Evolutionary conservation across 1,140 invertebrate genomes (phyloP).

Genomic region (Brachionus koreanus): DNA sequence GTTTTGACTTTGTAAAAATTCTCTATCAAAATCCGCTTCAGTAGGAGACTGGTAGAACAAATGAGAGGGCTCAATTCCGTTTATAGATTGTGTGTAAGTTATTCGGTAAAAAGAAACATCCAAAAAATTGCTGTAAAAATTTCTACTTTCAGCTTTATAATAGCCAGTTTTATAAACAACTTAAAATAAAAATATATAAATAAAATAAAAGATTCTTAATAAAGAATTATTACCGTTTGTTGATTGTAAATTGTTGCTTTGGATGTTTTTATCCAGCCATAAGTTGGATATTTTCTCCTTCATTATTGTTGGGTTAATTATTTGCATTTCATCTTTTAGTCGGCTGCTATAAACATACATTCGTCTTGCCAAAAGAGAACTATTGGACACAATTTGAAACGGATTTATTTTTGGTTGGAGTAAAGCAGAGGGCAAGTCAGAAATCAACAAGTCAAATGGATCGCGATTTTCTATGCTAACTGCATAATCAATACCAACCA

Average conservation of each 20-base stretch:
- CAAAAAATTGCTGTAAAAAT: slow-evolving; percentile 28
- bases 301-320: not conserved
- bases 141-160: slow-evolving; percentile 4
- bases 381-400: not conserved
- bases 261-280: not conserved
- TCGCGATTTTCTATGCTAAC: not conserved
- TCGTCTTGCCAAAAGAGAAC: not conserved
- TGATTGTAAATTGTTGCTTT: slow-evolving; percentile 5
- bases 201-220: not conserved
- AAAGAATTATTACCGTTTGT: not conserved
- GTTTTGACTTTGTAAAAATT: not conserved
- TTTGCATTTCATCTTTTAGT: not conserved
- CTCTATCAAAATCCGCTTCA: not conserved
- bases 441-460: not conserved
- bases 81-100: slow-evolving; percentile 2
- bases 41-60: slow-evolving; percentile 8
- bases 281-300: slow-evolving; percentile 11
- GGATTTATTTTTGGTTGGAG: not conserved
- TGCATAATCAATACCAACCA: not conserved
- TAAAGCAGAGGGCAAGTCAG: not conserved
- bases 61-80: slow-evolving; percentile 4
- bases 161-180: not conserved
- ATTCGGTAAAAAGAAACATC: slow-evolving; percentile 28
- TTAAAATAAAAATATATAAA: not conserved
- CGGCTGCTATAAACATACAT: not conserved